Conservation (phyloP, 2,113 vertebrate species). For the Mohoua ochrocephala region DNA sequence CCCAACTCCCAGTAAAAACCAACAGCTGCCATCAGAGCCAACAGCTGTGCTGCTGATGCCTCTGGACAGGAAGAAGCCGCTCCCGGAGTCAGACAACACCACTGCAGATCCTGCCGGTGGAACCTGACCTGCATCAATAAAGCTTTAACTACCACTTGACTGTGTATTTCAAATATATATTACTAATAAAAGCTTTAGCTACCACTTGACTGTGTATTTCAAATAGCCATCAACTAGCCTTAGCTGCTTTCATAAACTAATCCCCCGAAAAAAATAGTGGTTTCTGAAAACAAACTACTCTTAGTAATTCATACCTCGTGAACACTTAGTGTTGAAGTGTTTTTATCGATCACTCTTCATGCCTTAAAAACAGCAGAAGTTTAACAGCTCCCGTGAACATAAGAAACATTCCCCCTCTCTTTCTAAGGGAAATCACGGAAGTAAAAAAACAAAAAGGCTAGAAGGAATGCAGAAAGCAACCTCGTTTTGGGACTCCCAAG, state of each 20-base stretch:
- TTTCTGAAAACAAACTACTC: background rate
- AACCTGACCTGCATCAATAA: background rate
- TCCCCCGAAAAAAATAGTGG: background rate
- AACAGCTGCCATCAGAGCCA: background rate
- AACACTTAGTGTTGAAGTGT: background rate
- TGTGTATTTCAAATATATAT: background rate
- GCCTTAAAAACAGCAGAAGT: background rate
- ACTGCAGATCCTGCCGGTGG: background rate
- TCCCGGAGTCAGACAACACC: background rate
- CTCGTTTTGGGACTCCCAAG: background rate
- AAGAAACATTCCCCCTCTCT: background rate
- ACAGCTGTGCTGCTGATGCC: accelerated
- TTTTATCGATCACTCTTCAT: background rate
- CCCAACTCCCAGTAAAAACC: background rate
- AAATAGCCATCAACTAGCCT: background rate
- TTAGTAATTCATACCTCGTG: background rate
- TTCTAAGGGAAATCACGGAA: background rate
- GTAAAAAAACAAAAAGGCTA: background rate
- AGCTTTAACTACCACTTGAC: background rate
- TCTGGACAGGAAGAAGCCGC: background rate
- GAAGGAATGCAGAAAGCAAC: background rate
- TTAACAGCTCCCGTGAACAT: background rate
- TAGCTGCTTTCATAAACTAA: background rate
- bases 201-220: background rate
- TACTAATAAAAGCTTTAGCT: background rate